Percentiles rank a stretch among this genome's conserved stretches.
Conservation (phyloP, 2,888 invertebrate species). For the Morpho achilles region DNA sequence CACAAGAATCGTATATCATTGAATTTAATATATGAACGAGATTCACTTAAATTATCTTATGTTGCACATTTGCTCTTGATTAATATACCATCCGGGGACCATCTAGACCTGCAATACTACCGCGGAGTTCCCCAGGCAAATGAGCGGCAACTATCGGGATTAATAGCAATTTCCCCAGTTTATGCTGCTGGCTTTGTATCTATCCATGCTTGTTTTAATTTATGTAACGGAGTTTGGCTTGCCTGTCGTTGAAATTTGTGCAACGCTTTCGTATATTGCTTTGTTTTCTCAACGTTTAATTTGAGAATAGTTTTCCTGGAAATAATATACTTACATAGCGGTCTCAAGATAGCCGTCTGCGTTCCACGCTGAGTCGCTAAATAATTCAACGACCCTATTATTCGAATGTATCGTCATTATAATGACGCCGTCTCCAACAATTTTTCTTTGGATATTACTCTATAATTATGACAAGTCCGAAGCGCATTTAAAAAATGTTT, state of each 20-base stretch:
- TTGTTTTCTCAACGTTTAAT: constrained; percentile 26
- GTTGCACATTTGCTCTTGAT: not conserved
- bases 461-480: too few relatives aligned
- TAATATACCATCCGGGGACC: constrained; percentile 17
- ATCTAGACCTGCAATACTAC: constrained; percentile 4
- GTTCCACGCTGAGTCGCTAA: too few relatives aligned
- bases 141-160: constrained; percentile 42
- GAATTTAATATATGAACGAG: too few relatives aligned
- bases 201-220: constrained; percentile 60
- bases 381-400: too few relatives aligned
- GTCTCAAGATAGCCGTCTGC: too few relatives aligned
- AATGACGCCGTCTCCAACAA: too few relatives aligned
- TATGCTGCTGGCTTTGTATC: constrained; percentile 39
- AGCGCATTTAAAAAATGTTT: too few relatives aligned
- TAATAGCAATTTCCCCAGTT: constrained; percentile 40
- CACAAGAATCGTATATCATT: too few relatives aligned
- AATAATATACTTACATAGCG: too few relatives aligned
- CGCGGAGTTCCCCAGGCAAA: constrained; percentile 25
- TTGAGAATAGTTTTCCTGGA: constrained; percentile 1
- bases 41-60: too few relatives aligned
- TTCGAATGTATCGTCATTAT: too few relatives aligned
- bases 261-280: constrained; percentile 24
- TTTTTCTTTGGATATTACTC: too few relatives aligned
- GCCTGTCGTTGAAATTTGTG: constrained; percentile 27
- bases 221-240: constrained; percentile 46